phyloP scores from a whole-genome alignment of 2,113 vertebrate genomes.

The Budorcas taxicolor region DNA sequence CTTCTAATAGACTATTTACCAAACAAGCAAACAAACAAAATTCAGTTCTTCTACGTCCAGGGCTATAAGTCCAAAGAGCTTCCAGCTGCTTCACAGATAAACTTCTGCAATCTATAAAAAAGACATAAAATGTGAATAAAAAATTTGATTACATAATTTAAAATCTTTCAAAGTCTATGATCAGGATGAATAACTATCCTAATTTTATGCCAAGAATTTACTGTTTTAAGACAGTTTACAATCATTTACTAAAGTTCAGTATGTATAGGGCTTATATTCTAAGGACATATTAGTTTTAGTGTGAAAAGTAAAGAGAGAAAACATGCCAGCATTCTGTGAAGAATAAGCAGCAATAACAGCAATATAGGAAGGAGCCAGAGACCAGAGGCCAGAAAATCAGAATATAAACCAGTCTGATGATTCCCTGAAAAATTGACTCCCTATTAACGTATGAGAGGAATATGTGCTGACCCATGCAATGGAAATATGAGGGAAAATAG shows the following conservation, averaged over 20 bases:
- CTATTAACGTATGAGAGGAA: neutral
- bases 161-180: neutral
- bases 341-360: neutral
- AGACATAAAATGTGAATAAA: neutral
- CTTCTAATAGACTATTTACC: neutral
- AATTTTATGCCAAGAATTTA: neutral
- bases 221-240: neutral
- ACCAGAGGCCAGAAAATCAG: neutral
- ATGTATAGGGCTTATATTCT: neutral
- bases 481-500: neutral
- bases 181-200: neutral
- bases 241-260: neutral
- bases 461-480: neutral
- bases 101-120: neutral
- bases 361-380: neutral
- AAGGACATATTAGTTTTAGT: neutral
- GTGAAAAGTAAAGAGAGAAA: neutral
- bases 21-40: constrained; percentile 8
- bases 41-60: neutral
- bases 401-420: constrained; percentile 9
- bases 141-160: constrained; percentile 4
- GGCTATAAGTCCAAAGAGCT: neutral
- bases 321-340: neutral
- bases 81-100: neutral
- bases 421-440: neutral